These are phyloP conservation scores for Sabatieria punctata DNA, from an alignment of 2,888 invertebrate genomes.

Conservation along the genomic window DNA sequence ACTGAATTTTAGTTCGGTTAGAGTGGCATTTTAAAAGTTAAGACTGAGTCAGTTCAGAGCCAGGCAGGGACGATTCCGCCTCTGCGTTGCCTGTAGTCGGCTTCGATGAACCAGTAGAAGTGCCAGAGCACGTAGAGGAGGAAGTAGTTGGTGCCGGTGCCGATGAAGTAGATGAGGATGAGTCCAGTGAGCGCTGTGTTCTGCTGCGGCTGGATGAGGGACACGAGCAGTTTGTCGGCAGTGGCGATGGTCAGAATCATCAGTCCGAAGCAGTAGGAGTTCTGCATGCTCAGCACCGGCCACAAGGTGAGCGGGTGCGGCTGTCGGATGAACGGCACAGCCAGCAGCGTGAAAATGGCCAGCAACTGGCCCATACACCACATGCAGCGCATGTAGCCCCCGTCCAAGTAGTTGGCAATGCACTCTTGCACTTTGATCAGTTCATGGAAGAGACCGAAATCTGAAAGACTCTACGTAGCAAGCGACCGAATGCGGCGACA, in stretches of 20 bases:
- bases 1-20: too few species aligned
- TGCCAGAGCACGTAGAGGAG: constrained; percentile 23
- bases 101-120: constrained; percentile 21
- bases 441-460: constrained; percentile 21
- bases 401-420: constrained; percentile 24
- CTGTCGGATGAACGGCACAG: neutral
- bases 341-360: neutral
- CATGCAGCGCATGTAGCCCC: constrained; percentile 12
- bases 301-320: constrained; percentile 19
- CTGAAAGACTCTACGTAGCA: constrained; percentile 8
- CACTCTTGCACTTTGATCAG: constrained; percentile 22
- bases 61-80: too few species aligned
- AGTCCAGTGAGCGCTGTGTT: constrained; percentile 17
- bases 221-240: constrained; percentile 12
- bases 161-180: constrained; percentile 14
- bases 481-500: too few species aligned
- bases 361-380: constrained; percentile 3
- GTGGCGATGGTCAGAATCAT: constrained; percentile 24
- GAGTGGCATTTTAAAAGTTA: too few species aligned
- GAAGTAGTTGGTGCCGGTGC: constrained; percentile 18
- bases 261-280: constrained; percentile 23
- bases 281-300: constrained; percentile 21
- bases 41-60: too few species aligned
- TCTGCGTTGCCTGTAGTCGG: constrained; percentile 13
- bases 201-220: constrained; percentile 15